These are phyloP conservation scores for Zaprionus inermis DNA, from an alignment of 1,140 invertebrate species.

Conservation along the genomic window DNA sequence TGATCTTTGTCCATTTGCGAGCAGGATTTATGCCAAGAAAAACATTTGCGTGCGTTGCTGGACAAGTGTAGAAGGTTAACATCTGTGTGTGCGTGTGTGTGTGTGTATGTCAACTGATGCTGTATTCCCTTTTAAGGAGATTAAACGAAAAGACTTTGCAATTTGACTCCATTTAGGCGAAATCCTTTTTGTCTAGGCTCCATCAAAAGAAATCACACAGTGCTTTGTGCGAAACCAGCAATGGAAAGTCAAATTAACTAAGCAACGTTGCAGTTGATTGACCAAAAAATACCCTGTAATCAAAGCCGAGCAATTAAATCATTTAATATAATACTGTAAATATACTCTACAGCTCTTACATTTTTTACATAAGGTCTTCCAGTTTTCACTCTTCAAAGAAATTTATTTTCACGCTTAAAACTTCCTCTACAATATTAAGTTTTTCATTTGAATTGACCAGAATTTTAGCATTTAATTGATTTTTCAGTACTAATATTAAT, in stretches of 20 bases:
- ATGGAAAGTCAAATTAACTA: background rate
- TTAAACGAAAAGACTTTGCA: background rate
- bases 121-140: background rate
- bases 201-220: conserved; percentile 3
- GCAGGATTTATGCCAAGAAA: background rate
- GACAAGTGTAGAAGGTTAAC: background rate
- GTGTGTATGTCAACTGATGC: background rate
- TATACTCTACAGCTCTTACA: too few relatives aligned
- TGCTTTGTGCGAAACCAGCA: background rate
- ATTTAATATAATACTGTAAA: too few relatives aligned
- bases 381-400: too few relatives aligned
- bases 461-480: too few relatives aligned
- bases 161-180: background rate
- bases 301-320: background rate
- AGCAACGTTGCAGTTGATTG: background rate
- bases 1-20: background rate
- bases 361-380: too few relatives aligned
- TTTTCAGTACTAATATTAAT: too few relatives aligned
- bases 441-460: too few relatives aligned
- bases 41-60: background rate
- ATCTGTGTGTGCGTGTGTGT: background rate
- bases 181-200: conserved; percentile 9
- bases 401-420: too few relatives aligned
- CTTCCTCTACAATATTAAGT: too few relatives aligned
- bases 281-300: background rate